Evolutionary conservation across 2,888 invertebrate species (phyloP).

Genomic region (Octonoba sinensis): DNA sequence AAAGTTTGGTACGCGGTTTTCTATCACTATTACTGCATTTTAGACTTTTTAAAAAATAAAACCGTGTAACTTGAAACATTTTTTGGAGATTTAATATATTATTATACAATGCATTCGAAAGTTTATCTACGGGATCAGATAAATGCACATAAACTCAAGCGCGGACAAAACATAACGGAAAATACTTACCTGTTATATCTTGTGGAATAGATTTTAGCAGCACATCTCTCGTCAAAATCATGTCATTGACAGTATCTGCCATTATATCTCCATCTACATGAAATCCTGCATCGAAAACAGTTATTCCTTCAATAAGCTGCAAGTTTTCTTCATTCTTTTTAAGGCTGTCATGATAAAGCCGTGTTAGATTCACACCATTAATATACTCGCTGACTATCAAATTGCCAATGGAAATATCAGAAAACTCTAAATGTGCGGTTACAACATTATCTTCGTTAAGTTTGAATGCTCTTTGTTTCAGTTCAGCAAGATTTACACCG

Average conservation of each 20-base stretch:
- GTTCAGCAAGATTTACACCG: slow-evolving; percentile 21
- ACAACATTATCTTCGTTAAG: slow-evolving; percentile 22
- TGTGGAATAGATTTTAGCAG: slow-evolving; percentile 37
- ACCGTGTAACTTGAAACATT: too few species aligned
- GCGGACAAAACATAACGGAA: background rate
- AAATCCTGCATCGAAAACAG: slow-evolving; percentile 42
- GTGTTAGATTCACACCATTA: slow-evolving; percentile 45
- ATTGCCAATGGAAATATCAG: slow-evolving; percentile 18
- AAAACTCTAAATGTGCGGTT: slow-evolving; percentile 14
- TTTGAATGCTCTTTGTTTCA: slow-evolving; percentile 46
- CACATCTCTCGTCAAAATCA: slow-evolving; percentile 28
- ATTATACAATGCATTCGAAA: too few species aligned
- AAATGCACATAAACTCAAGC: background rate
- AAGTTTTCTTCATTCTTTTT: slow-evolving; percentile 12
- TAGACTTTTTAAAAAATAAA: too few species aligned
- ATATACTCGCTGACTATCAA: slow-evolving; percentile 16
- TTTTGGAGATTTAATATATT: too few species aligned
- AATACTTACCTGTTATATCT: slow-evolving; percentile 34
- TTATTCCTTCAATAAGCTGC: slow-evolving; percentile 32
- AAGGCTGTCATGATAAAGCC: slow-evolving; percentile 33
- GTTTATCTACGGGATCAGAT: too few species aligned
- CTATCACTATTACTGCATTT: too few species aligned
- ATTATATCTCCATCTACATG: slow-evolving; percentile 51
- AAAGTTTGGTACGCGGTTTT: too few species aligned
- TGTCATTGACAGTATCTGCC: slow-evolving; percentile 40